Base-by-base conservation (phyloP, 2,888 invertebrate genomes). In the Nomada hirtipes region DNA sequence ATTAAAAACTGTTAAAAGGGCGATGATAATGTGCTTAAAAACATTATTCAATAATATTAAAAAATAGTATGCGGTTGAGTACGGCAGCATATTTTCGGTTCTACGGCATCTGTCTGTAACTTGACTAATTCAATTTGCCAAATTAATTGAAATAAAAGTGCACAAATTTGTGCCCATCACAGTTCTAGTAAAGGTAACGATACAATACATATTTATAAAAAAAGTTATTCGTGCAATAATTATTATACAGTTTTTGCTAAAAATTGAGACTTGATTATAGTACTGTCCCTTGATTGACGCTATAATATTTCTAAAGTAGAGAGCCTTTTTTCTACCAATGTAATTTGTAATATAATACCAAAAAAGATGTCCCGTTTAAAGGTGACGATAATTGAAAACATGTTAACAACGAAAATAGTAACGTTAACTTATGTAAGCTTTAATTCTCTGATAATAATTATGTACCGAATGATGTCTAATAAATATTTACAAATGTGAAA, bases 401-500 rank as follows among this genome's bases (percentile, higher is more conserved):
- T 47, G 71, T 73, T 76, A 65, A 52, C 68, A 55, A 78, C 59
- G 59, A 87, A 65, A 65, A 87, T 78, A 87, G 78, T 87, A 77
- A 72, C 68, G 71, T 79, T 74, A 60, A 78, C 72, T 83, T 87
- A 87, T 36, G 59, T 72, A 76, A 85, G 76, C 76, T 83, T 70
- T 83, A 87, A 57, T 79, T 76, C 55, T 83, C 47, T 63, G 61
- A 67, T 74, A 83, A 85, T 69, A 64, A 85, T 83, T 83, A 79
- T 52, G 53, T 61, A 81, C 73, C 59, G 74, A 86, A 84, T 60
- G 50, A 75, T 67, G 55, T 63, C 70, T 81, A 72, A 85, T 82
- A 83, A 87, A 84, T 89, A 90, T 90, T 83, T 90, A 89, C 89
- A 90, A 77, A 83, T 82, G 82, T 81, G 74, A 76, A 84, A 87